A percentile compares a stretch with the other conserved stretches of the same genome.
Conservation (phyloP, 2,888 invertebrate genomes). For the Neoascia interrupta region DNA sequence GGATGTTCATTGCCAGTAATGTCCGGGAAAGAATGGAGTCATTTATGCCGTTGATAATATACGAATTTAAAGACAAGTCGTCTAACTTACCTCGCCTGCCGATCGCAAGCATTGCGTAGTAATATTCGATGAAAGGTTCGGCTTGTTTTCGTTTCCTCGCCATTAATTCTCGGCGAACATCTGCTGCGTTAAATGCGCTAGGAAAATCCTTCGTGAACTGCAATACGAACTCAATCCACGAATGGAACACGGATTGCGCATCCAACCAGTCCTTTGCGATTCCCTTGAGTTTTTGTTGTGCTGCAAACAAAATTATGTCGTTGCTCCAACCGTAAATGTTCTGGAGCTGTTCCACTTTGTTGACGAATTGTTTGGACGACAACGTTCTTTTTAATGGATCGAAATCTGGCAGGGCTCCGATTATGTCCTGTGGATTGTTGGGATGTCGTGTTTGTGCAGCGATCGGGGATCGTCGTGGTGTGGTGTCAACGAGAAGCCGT, state of each 20-base stretch:
- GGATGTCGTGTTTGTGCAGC: background rate
- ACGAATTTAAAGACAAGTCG: constrained; percentile 60
- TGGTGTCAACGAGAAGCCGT: too few species aligned
- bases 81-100: constrained; percentile 51
- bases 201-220: constrained; percentile 36
- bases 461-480: too few species aligned
- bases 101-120: constrained; percentile 55
- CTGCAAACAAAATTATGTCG: constrained; percentile 25
- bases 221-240: background rate
- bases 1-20: constrained; percentile 29
- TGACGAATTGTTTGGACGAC: constrained; percentile 3
- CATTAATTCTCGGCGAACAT: constrained; percentile 41
- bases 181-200: constrained; percentile 18
- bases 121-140: constrained; percentile 55
- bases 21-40: constrained; percentile 46
- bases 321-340: constrained; percentile 24
- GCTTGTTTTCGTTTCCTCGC: constrained; percentile 19
- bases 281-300: constrained; percentile 10
- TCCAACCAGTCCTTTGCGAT: constrained; percentile 32
- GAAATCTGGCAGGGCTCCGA: constrained; percentile 6
- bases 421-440: background rate
- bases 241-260: constrained; percentile 32
- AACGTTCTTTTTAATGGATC: constrained; percentile 16
- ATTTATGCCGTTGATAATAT: constrained; percentile 59
- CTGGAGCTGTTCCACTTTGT: constrained; percentile 16